Conservation (phyloP, 2,888 invertebrate species). For the Leptinotarsa haldemani region DNA sequence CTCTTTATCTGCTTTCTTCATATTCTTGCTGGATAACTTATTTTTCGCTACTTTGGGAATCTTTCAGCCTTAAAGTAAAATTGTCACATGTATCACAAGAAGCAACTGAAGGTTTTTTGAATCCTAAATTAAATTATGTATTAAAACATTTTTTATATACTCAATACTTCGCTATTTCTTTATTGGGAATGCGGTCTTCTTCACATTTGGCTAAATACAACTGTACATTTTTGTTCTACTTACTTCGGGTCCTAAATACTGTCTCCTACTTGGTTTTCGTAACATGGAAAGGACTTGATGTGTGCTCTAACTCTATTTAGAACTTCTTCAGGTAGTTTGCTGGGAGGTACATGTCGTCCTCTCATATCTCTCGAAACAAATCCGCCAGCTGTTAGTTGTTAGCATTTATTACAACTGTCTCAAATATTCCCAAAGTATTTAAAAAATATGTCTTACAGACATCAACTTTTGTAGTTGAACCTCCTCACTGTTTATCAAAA, state of each 20-base stretch:
- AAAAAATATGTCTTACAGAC: slow-evolving; percentile 11
- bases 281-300: slow-evolving; percentile 19
- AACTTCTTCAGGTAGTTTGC: background rate
- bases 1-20: too few species aligned
- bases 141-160: too few species aligned
- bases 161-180: too few species aligned
- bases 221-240: background rate
- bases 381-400: slow-evolving; percentile 24
- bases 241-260: slow-evolving; percentile 28
- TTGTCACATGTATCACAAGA: too few species aligned
- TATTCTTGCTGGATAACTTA: too few species aligned
- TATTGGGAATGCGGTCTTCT: too few species aligned
- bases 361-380: slow-evolving; percentile 31
- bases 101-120: too few species aligned
- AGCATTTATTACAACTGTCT: slow-evolving; percentile 28
- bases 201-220: too few species aligned
- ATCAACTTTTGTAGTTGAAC: background rate
- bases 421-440: slow-evolving; percentile 29
- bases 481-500: too few species aligned
- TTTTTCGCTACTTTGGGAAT: too few species aligned
- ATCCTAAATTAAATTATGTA: too few species aligned
- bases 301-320: background rate
- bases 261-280: slow-evolving; percentile 11
- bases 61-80: too few species aligned
- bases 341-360: slow-evolving; percentile 33